phyloP scores from a whole-genome alignment of 2,888 invertebrate genomes.

The Troides helena region DNA sequence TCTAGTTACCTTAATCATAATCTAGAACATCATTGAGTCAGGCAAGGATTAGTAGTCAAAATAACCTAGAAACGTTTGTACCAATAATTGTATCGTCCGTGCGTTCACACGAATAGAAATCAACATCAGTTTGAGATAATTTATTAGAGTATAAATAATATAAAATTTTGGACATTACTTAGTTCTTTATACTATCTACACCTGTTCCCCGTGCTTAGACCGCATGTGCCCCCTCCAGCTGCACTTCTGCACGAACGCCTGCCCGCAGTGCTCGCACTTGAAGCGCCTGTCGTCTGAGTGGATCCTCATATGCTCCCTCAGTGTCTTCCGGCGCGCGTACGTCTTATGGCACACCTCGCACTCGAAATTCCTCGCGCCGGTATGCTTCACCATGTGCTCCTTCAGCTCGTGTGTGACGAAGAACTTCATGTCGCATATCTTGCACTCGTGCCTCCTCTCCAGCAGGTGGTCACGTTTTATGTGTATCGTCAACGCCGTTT shows the following conservation, averaged over 20 bases:
- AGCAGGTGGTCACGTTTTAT: slow-evolving; percentile 52
- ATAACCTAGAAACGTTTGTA: too few relatives aligned
- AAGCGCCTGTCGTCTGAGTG: slow-evolving; percentile 46
- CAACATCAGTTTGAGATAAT: neutral
- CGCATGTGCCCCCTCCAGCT: slow-evolving; percentile 44
- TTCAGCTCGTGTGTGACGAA: slow-evolving; percentile 39
- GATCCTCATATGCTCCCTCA: slow-evolving; percentile 47
- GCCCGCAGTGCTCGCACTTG: slow-evolving; percentile 44
- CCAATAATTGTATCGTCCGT: too few relatives aligned
- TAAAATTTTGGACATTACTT: neutral
- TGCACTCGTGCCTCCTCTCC: slow-evolving; percentile 44
- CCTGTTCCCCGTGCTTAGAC: slow-evolving; percentile 40
- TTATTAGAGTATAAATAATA: neutral
- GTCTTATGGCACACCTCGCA: slow-evolving; percentile 46
- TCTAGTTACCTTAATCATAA: too few relatives aligned
- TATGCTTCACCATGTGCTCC: slow-evolving; percentile 45
- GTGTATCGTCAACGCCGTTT: slow-evolving; percentile 41
- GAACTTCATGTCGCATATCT: slow-evolving; percentile 44
- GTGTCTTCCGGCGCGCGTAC: slow-evolving; percentile 40
- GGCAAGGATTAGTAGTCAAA: too few relatives aligned
- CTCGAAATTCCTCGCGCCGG: slow-evolving; percentile 37
- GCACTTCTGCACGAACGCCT: slow-evolving; percentile 46
- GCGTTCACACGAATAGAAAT: too few relatives aligned
- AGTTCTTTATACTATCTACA: slow-evolving; percentile 14
- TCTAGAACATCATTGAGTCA: too few relatives aligned